Conservation (phyloP, 2,797 vertebrate species). For the Enteromius thamalakanensis region DNA sequence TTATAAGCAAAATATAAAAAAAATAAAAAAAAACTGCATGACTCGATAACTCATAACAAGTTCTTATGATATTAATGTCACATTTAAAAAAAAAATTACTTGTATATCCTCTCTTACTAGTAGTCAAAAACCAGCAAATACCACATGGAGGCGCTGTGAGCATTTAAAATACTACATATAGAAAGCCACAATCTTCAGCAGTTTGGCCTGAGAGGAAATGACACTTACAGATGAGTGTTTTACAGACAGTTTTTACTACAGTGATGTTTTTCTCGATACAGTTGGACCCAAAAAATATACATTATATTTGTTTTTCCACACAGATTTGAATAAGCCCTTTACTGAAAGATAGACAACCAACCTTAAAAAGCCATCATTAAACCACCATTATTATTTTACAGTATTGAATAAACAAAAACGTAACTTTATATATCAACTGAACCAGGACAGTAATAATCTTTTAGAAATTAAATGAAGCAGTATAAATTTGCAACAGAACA, state of each 20-base stretch:
- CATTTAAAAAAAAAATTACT: not conserved
- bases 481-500: not conserved
- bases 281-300: not conserved
- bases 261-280: not conserved
- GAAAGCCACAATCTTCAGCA: constrained; percentile 21
- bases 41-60: not conserved
- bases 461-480: constrained; percentile 19
- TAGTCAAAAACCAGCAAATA: not conserved
- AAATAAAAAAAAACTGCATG: not conserved
- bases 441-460: not conserved
- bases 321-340: not conserved
- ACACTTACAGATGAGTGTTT: constrained; percentile 41
- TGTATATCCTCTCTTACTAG: not conserved
- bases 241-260: constrained; percentile 19
- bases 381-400: not conserved
- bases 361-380: not conserved
- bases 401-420: not conserved
- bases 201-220: constrained; percentile 36
- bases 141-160: constrained; percentile 51
- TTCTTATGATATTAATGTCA: not conserved
- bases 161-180: constrained; percentile 24
- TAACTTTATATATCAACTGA: not conserved
- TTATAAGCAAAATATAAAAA: not conserved
- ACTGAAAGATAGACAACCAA: not conserved
- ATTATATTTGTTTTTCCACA: not conserved